phyloP scores from a whole-genome alignment of 1,140 invertebrate genomes.

The Drosophila lowei region DNA sequence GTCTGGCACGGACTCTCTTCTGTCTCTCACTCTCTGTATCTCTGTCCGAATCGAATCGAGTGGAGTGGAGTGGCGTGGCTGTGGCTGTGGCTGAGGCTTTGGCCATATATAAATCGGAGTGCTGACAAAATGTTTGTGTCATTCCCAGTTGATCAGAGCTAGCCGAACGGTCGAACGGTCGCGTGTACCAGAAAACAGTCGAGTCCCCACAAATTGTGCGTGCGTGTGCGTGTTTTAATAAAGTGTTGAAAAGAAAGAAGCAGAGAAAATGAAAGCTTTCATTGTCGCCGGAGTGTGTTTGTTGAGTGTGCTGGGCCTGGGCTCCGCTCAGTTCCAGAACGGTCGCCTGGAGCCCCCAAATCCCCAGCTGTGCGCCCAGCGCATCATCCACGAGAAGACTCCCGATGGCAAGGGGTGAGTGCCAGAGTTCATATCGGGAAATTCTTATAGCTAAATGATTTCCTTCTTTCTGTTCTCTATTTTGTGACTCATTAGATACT shows the following conservation, averaged over 20 bases:
- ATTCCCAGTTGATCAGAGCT: conserved; percentile 66
- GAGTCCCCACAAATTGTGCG: conserved; percentile 53
- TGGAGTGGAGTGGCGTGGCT: not conserved
- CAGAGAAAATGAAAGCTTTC: conserved; percentile 83
- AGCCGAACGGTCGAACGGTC: conserved; percentile 59
- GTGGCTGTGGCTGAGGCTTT: not conserved
- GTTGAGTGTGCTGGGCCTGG: conserved; percentile 83
- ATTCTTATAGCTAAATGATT: conserved; percentile 1
- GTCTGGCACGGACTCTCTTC: conserved; percentile 14
- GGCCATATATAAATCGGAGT: conserved; percentile 67
- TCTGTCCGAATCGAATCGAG: conserved; percentile 7
- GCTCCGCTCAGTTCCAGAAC: conserved; percentile 87
- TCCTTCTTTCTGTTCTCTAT: not conserved
- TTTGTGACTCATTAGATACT: conserved; percentile 85
- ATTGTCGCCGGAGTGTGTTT: conserved; percentile 82
- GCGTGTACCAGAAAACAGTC: conserved; percentile 25
- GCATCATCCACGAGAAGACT: conserved; percentile 87
- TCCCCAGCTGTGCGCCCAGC: conserved; percentile 88
- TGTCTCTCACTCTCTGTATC: conserved; percentile 7
- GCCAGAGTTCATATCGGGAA: not conserved
- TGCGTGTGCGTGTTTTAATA: conserved; percentile 46
- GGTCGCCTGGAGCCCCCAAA: conserved; percentile 89
- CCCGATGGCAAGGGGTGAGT: conserved; percentile 85
- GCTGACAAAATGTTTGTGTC: conserved; percentile 68
- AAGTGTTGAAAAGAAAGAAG: conserved; percentile 9